These are phyloP conservation scores for Cherax quadricarinatus DNA, from an alignment of 1,140 invertebrate species.

Conservation along the genomic window DNA sequence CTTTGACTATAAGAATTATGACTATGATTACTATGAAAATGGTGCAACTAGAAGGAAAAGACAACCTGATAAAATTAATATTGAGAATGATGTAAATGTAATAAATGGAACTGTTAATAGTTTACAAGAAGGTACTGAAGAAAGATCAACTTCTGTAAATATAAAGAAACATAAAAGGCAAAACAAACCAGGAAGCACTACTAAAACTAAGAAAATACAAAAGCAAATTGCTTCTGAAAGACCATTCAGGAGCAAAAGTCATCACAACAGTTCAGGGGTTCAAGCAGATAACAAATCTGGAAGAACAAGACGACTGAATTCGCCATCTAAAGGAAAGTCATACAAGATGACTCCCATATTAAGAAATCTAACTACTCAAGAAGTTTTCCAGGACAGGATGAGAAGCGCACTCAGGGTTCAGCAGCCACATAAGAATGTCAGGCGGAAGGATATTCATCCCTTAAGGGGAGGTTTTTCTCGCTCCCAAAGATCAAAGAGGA, in stretches of 20 bases:
- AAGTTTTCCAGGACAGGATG: background rate
- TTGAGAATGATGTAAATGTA: background rate
- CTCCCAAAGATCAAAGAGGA: constrained; percentile 10
- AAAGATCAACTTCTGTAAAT: background rate
- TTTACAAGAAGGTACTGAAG: background rate
- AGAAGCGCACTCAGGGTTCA: background rate
- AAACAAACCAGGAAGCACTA: background rate
- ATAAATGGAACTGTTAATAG: background rate
- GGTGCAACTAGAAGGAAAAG: constrained; percentile 21
- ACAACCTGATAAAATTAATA: background rate
- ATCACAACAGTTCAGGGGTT: background rate
- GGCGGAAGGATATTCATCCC: constrained; percentile 33
- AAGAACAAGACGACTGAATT: background rate
- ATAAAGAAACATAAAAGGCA: background rate
- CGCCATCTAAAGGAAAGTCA: background rate
- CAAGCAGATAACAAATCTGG: background rate
- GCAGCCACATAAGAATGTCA: background rate
- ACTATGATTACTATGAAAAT: constrained; percentile 39
- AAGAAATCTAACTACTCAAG: background rate
- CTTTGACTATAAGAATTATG: constrained; percentile 5
- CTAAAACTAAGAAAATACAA: background rate
- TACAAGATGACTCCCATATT: background rate
- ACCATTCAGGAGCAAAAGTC: background rate
- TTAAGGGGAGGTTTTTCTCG: background rate
- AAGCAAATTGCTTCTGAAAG: background rate